Base-by-base conservation (phyloP, 2,888 invertebrate genomes). In the Coremacera marginata region DNA sequence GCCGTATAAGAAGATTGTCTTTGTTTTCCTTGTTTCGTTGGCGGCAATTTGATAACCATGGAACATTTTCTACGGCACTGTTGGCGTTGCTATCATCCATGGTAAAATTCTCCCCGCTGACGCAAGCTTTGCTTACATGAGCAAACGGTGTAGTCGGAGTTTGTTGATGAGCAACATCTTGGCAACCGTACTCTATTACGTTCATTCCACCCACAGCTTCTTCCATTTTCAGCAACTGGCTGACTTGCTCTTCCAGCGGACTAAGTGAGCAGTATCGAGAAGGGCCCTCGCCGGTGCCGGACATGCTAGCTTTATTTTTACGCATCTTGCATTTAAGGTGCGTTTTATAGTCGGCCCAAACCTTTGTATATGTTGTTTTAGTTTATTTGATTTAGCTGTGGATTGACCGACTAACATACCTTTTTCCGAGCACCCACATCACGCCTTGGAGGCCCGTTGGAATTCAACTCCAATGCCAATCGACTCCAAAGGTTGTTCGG, bases 271-370 rank as follows among this genome's bases (percentile, higher is more conserved):
- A 78, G 65, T 74, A 57, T 14, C 73, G 67, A 31, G 70, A 63
- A 63, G 75, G 75, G 60, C 79, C 70, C 63, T 74, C 78, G 49
- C 74, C 78, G 22, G 74, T 77, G 14, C 74, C 77, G 34, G 70
- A 70, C 63, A 78, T 70, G 37, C 77, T 67, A n/a, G 25, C 25
- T 65, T 78, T 70, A 65, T 74, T 78, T 11, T 37, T 62, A 1
- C 49, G 31, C 16, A 52, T 52, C n/a, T 70, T 75, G 5, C 55
- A 52, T n/a, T 75, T 79, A 7, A 79, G 68, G 25, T 72, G 73
- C 22, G 51, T 44, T 44, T 79, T 73, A 19, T 76, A 73, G 22
- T 79, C 72, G 44, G 70, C 55, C 70, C 77, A 77, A 57, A 79
- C 77, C 60, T 76, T 70, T 27, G 70, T 62, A 7, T n/a, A 16